These are phyloP conservation scores for Cyclophora punctaria DNA, from an alignment of 2,888 invertebrate species.

Conservation along the genomic window DNA sequence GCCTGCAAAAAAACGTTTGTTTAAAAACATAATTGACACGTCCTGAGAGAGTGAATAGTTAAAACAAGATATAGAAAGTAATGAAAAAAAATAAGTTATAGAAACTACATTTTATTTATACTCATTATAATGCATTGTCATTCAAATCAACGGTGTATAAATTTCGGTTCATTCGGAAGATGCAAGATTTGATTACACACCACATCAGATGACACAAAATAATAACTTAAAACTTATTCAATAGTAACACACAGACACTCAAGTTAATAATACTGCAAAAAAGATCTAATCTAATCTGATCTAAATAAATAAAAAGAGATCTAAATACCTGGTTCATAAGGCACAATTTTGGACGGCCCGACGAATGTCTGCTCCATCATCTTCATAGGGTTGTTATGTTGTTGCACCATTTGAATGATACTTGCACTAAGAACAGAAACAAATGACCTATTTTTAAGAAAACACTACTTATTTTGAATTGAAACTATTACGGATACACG, in stretches of 20 bases:
- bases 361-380: slow-evolving; percentile 87
- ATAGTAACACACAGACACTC: no score
- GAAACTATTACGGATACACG: no score
- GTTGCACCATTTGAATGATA: slow-evolving; percentile 79
- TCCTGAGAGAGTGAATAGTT: no score
- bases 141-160: background rate
- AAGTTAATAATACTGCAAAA: no score
- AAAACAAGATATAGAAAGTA: no score
- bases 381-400: slow-evolving; percentile 81
- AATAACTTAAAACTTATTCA: no score
- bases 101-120: no score
- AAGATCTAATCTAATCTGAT: no score
- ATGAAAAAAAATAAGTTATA: no score
- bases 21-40: background rate
- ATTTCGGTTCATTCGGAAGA: background rate
- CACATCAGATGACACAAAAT: no score
- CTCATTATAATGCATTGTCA: background rate
- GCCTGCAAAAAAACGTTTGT: slow-evolving; percentile 22
- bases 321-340: slow-evolving; percentile 81
- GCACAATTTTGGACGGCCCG: slow-evolving; percentile 90
- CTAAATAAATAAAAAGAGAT: background rate
- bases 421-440: slow-evolving; percentile 77
- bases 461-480: no score
- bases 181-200: no score
- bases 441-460: background rate